Percentiles rank a stretch among this genome's conserved stretches.
These are phyloP conservation scores for Lottia scabra DNA, from an alignment of 2,888 invertebrate species.

Conservation along the genomic window DNA sequence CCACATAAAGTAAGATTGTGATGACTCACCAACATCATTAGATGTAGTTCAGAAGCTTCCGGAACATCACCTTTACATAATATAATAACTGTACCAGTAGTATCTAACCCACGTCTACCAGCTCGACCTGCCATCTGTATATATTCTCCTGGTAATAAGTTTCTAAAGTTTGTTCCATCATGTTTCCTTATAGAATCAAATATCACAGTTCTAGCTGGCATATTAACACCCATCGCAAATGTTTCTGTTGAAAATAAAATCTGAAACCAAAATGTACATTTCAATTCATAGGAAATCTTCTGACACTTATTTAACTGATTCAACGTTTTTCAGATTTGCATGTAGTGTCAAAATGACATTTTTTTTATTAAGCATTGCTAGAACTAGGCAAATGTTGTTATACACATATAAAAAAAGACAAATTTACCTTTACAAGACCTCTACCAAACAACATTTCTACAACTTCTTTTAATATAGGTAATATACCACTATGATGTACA, in stretches of 20 bases:
- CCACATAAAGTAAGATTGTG: neutral
- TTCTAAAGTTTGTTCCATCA: conserved; percentile 85
- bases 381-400: too few relatives aligned
- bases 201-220: conserved; percentile 98
- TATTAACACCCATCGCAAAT: conserved; percentile 99
- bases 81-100: conserved; percentile 94
- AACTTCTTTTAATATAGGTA: conserved; percentile 98
- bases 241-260: conserved; percentile 98
- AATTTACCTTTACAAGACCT: conserved; percentile 84
- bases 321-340: too few relatives aligned
- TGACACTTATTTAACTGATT: too few relatives aligned
- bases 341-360: too few relatives aligned
- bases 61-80: conserved; percentile 82
- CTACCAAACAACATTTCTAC: conserved; percentile 97
- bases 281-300: too few relatives aligned
- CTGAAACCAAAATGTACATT: conserved; percentile 71
- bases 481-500: conserved; percentile 97
- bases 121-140: conserved; percentile 84
- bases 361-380: too few relatives aligned
- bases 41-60: conserved; percentile 78
- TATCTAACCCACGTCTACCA: conserved; percentile 92
- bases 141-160: conserved; percentile 91
- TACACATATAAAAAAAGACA: too few relatives aligned
- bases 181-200: conserved; percentile 93
- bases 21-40: conserved; percentile 83